Percentiles rank a stretch among this genome's conserved stretches.
Evolutionary conservation across 1,140 invertebrate species (phyloP).

Genomic region (Drosophila orena): DNA sequence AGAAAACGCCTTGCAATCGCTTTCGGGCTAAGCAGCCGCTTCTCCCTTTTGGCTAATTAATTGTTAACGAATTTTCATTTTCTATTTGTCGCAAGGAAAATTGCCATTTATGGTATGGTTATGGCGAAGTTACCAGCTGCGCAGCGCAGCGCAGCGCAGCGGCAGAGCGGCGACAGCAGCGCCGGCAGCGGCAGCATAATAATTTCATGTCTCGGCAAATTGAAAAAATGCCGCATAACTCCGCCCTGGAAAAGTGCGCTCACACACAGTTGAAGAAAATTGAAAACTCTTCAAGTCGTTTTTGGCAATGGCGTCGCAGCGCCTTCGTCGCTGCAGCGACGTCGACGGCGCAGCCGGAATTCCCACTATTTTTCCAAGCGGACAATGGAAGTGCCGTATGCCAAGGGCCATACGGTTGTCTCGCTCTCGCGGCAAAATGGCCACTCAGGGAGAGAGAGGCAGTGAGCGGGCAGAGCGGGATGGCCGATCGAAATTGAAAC

Average conservation of each 20-base stretch:
- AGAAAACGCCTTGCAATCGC: conserved; percentile 6
- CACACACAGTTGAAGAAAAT: conserved; percentile 61
- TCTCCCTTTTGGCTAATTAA: conserved; percentile 59
- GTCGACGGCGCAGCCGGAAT: conserved; percentile 28
- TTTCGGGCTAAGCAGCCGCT: conserved; percentile 10
- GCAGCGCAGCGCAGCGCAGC: conserved; percentile 13
- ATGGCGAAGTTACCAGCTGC: conserved; percentile 24
- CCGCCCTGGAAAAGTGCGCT: conserved; percentile 75
- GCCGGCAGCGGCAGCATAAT: conserved; percentile 54
- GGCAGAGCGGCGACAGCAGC: conserved; percentile 16
- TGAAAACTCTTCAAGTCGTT: conserved; percentile 80
- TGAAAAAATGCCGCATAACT: conserved; percentile 84
- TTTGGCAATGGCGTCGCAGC: conserved; percentile 66
- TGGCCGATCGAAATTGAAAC: conserved; percentile 82
- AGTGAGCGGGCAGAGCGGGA: neutral
- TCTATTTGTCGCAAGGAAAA: conserved; percentile 69
- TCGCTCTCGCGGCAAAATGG: conserved; percentile 69
- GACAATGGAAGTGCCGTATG: conserved; percentile 57
- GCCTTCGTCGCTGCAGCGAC: conserved; percentile 1
- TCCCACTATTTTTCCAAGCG: conserved; percentile 63
- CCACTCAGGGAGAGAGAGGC: conserved; percentile 21
- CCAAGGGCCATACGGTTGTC: conserved; percentile 42
- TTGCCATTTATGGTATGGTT: conserved; percentile 77
- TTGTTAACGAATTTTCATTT: conserved; percentile 80
- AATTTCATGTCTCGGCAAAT: conserved; percentile 82